Evolutionary conservation across 1,140 invertebrate species (phyloP).

Genomic region (Varroa destructor): DNA sequence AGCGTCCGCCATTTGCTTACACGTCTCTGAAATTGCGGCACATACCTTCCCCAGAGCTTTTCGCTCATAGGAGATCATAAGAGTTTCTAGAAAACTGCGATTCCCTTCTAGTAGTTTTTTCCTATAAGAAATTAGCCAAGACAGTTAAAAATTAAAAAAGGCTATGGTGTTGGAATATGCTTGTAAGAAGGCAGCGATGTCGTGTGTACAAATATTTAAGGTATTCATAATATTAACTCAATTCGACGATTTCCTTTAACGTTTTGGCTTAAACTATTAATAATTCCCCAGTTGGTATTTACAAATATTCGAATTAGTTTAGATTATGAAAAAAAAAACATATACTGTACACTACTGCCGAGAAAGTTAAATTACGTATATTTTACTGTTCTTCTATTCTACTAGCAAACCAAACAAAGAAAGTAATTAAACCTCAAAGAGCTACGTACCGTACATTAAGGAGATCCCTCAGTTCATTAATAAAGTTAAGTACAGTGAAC

Average conservation of each 20-base stretch:
- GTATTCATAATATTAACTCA: too few relatives aligned
- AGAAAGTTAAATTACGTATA: too few relatives aligned
- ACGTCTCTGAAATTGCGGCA: background rate
- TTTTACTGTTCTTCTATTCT: too few relatives aligned
- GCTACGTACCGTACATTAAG: background rate
- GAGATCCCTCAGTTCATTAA: constrained; percentile 28
- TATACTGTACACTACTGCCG: too few relatives aligned
- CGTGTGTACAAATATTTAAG: too few relatives aligned
- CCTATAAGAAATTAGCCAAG: background rate
- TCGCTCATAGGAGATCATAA: background rate
- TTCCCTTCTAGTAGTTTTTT: background rate
- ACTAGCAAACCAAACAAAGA: too few relatives aligned
- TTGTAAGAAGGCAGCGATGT: too few relatives aligned
- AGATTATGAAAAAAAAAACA: background rate
- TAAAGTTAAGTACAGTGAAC: constrained; percentile 29
- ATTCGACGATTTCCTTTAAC: too few relatives aligned
- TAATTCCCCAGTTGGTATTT: too few relatives aligned
- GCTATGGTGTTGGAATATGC: background rate
- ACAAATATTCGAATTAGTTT: background rate
- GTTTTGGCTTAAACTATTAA: too few relatives aligned
- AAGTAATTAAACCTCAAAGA: background rate
- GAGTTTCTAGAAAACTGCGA: background rate
- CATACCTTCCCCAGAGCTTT: background rate
- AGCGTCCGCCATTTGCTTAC: background rate
- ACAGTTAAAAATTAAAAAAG: background rate